Evolutionary conservation across 1,140 invertebrate genomes (phyloP).

Genomic region (Metaphire vulgaris): DNA sequence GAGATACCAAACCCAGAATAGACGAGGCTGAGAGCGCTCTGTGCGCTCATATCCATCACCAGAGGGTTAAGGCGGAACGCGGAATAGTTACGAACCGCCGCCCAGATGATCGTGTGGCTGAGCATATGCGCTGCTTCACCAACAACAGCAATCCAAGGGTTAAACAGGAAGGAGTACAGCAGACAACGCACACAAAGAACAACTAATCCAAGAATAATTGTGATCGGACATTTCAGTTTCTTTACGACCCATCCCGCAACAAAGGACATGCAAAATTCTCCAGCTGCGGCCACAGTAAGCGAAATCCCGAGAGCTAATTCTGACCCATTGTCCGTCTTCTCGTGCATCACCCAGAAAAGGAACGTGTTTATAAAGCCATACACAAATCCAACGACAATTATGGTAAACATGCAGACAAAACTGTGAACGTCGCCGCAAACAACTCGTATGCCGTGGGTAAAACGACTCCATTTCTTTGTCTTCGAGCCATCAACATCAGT

Average conservation of each 20-base stretch:
- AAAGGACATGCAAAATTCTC: neutral
- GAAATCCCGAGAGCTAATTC: conserved; percentile 2
- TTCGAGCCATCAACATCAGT: neutral
- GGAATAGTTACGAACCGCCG: conserved; percentile 6
- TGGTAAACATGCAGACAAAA: neutral
- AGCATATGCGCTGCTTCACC: conserved; percentile 2
- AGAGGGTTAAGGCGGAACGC: neutral
- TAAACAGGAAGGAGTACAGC: conserved; percentile 12
- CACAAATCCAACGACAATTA: conserved; percentile 3
- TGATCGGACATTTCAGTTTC: neutral
- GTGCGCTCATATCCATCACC: conserved; percentile 1
- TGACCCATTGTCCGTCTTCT: conserved; percentile 1
- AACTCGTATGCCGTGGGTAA: neutral
- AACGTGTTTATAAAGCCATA: conserved; percentile 4
- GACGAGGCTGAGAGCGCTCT: conserved; percentile 7
- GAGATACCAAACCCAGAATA: conserved; percentile 5
- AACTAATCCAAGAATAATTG: conserved; percentile 12
- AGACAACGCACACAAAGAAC: neutral
- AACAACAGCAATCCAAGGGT: conserved; percentile 7
- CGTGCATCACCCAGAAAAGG: conserved; percentile 8
- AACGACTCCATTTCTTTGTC: conserved; percentile 9
- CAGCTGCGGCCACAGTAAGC: neutral
- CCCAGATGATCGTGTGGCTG: neutral
- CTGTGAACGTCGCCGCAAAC: neutral
- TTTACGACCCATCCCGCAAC: conserved; percentile 6